Evolutionary conservation across 2,797 vertebrate species (phyloP), one percentile per base, ranked within the genome.

Genomic region (Sebastes kiyomatsui): DNA sequence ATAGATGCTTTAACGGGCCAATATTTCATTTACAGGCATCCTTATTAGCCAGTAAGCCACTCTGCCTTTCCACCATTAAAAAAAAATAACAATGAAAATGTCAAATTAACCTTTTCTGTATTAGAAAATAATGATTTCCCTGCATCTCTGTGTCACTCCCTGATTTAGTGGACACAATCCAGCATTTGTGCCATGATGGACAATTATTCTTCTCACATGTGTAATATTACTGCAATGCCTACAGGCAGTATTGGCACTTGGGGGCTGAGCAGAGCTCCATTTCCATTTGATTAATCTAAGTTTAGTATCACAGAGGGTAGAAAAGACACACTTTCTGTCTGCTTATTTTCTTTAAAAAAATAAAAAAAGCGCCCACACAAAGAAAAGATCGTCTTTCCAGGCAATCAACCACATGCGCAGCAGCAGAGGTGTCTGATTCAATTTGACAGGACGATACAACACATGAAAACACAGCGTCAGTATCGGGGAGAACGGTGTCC

Each of bases 241-340:
- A 12, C 2, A 72, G 81, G 90, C 78, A 61, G 73, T 64, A 80
- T 78, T 61, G 81, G 75, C 74, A 79, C 72, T 70, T 67, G 4
- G 8, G 61, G 72, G 76, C 28, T 74, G 79, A 86, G 52, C 49
- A 11, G 67, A 77, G 75, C 78, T 83, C 56, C 56, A 67, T 82
- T 89, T 86, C 82, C 42, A 77, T 80, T 86, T 88, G 70, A 92
- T 88, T 88, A 72, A 85, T 89, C 76, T 72, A 77, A 77, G 55
- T 86, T 86, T 77, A 82, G 78, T 67, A 80, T 86, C 82, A 81
- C 64, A 67, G 56, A 77, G 61, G 55, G 64, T 58, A 64, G 69
- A 72, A 84, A 71, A 67, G 54, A 80, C 16, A 70, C 65, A 71
- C 56, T 52, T 72, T 58, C 49, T 56, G 42, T 69, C 60, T 70